Evolutionary conservation across 1,140 invertebrate species (phyloP).

Genomic region (Maconellicoccus hirsutus): DNA sequence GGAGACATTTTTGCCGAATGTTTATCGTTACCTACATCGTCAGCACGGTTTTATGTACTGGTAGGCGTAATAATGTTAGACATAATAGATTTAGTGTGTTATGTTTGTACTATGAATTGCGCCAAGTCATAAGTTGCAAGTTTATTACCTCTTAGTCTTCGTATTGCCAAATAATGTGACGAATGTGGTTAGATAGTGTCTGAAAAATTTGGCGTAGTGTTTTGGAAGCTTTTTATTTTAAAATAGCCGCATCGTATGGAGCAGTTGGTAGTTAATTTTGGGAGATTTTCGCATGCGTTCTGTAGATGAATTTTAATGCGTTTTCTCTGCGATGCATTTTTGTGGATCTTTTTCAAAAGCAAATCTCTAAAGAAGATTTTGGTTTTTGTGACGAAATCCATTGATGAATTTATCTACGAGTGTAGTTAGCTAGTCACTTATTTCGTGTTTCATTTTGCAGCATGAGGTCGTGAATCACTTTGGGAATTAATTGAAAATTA

Average conservation of each 20-base stretch:
- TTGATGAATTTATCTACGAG: no score
- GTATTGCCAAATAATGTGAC: slow-evolving; percentile 14
- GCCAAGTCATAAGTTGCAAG: slow-evolving; percentile 6
- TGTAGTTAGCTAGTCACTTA: no score
- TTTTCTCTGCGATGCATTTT: no score
- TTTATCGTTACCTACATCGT: neutral
- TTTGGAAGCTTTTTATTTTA: slow-evolving; percentile 1
- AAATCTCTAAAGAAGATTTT: no score
- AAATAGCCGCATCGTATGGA: neutral
- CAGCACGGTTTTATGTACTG: neutral
- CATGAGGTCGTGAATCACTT: no score
- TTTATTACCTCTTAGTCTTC: slow-evolving; percentile 13
- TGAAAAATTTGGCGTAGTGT: slow-evolving; percentile 13
- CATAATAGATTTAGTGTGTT: slow-evolving; percentile 10
- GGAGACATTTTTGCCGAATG: neutral
- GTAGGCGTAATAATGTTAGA: slow-evolving; percentile 12
- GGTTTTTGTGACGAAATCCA: no score
- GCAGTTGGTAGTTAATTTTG: neutral
- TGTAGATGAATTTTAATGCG: no score
- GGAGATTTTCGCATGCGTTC: neutral
- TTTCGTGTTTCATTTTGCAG: no score
- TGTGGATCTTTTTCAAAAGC: no score
- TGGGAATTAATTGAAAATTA: no score
- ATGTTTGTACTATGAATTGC: neutral
- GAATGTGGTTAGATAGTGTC: slow-evolving; percentile 2